Evolutionary conservation across 2,888 invertebrate genomes (phyloP).

Genomic region (Ormyrus nitidulus): DNA sequence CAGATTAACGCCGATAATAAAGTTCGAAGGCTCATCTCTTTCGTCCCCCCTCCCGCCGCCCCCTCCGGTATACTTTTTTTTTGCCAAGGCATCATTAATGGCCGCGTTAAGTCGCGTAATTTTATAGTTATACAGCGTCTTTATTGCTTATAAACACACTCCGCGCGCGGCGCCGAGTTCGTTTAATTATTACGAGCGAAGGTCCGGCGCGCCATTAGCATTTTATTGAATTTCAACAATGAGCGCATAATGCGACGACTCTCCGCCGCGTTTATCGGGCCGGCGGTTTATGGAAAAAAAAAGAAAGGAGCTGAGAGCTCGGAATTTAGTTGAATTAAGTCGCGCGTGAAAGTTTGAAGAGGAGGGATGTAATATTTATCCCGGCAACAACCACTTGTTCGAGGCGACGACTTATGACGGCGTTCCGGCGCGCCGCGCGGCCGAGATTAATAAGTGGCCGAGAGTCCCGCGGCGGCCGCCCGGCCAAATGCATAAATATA

Average conservation of each 20-base stretch:
- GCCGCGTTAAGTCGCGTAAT: conserved; percentile 31
- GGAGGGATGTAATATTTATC: conserved; percentile 29
- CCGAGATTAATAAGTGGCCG: conserved; percentile 11
- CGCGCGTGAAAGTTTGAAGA: background rate
- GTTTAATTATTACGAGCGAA: conserved; percentile 11
- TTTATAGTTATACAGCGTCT: conserved; percentile 12
- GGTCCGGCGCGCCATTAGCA: background rate
- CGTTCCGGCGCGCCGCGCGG: background rate
- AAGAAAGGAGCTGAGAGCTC: too few relatives aligned
- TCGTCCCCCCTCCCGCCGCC: background rate
- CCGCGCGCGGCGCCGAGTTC: too few relatives aligned
- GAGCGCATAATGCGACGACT: background rate
- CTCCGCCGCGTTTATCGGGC: background rate
- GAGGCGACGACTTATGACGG: background rate
- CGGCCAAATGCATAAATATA: conserved; percentile 26
- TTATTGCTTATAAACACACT: background rate
- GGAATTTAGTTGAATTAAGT: background rate
- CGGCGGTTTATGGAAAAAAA: too few relatives aligned
- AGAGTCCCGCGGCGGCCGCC: background rate
- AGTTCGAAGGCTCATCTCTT: conserved; percentile 16
- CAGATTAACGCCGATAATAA: conserved; percentile 55
- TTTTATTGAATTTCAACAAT: conserved; percentile 2
- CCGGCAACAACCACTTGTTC: conserved; percentile 34
- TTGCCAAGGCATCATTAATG: conserved; percentile 26
- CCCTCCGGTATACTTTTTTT: background rate